Percentiles rank a stretch among this genome's conserved stretches.
Evolutionary conservation across 1,140 invertebrate genomes (phyloP).

Genomic region (Calliphora vicina): DNA sequence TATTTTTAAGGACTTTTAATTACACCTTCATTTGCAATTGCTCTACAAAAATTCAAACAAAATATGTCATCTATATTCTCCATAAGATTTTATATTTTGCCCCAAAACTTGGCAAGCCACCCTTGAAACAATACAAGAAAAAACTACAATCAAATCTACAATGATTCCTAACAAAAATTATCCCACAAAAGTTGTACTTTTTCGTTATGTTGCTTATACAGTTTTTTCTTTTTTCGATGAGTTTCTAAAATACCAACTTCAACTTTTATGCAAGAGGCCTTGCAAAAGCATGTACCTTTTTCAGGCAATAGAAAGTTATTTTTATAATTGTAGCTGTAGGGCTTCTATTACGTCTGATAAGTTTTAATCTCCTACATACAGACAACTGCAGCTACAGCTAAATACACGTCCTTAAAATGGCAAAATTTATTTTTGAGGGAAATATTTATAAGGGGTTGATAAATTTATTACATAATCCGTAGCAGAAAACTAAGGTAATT

Average conservation of each 20-base stretch:
- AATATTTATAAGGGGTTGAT: neutral
- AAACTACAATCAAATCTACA: slow-evolving; percentile 9
- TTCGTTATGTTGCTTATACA: too few relatives aligned
- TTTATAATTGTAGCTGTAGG: slow-evolving; percentile 28
- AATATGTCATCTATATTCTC: too few relatives aligned
- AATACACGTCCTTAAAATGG: too few relatives aligned
- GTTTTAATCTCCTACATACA: slow-evolving; percentile 14
- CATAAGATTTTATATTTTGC: too few relatives aligned
- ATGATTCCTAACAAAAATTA: slow-evolving; percentile 17
- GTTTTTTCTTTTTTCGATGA: neutral
- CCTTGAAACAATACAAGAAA: neutral
- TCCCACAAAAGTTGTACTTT: neutral
- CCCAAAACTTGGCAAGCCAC: neutral
- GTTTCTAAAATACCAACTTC: neutral
- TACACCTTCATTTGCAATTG: too few relatives aligned
- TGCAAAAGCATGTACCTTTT: neutral
- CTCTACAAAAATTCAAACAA: too few relatives aligned
- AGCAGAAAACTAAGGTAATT: neutral
- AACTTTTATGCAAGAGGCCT: neutral
- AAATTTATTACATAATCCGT: slow-evolving; percentile 31
- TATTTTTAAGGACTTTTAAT: too few relatives aligned
- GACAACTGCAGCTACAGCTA: neutral
- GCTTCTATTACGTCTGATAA: slow-evolving; percentile 34
- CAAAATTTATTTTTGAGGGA: too few relatives aligned
- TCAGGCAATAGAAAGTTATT: neutral